Percentiles rank a stretch among this genome's conserved stretches.
phyloP scores from a whole-genome alignment of 2,888 invertebrate genomes.

The Vesta saturnalis region DNA sequence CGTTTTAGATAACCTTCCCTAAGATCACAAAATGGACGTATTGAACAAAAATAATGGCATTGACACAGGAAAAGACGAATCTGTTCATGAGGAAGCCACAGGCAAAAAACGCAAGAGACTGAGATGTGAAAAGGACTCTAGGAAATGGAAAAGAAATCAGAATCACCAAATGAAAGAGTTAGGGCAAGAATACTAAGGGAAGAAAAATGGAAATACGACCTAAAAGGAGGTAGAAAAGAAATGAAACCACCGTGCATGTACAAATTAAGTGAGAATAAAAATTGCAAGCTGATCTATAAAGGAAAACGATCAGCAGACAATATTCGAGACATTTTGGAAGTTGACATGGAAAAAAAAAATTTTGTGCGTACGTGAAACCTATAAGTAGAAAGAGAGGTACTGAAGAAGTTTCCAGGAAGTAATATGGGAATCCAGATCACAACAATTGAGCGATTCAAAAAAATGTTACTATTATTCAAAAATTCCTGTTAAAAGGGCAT shows the following conservation, averaged over 20 bases:
- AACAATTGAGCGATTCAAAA: constrained; percentile 1
- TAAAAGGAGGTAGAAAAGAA: neutral
- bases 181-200: no score
- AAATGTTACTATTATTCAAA: no score
- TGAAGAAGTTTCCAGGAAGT: constrained; percentile 2
- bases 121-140: neutral
- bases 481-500: no score
- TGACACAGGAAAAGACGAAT: neutral
- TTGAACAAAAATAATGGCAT: no score
- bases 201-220: constrained; percentile 11
- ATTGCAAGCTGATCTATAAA: neutral
- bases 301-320: neutral
- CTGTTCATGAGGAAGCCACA: no score
- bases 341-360: neutral
- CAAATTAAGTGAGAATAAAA: constrained; percentile 11
- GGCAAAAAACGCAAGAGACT: neutral
- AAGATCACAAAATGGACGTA: no score
- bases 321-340: constrained; percentile 5
- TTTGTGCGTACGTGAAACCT: neutral
- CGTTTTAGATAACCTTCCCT: no score
- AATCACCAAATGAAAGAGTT: neutral
- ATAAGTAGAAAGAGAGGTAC: constrained; percentile 9
- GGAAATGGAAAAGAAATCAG: constrained; percentile 2
- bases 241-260: neutral
- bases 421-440: constrained; percentile 6